Evolutionary conservation across 2,113 vertebrate genomes (phyloP).

Genomic region (Poeciliopsis occidentalis): DNA sequence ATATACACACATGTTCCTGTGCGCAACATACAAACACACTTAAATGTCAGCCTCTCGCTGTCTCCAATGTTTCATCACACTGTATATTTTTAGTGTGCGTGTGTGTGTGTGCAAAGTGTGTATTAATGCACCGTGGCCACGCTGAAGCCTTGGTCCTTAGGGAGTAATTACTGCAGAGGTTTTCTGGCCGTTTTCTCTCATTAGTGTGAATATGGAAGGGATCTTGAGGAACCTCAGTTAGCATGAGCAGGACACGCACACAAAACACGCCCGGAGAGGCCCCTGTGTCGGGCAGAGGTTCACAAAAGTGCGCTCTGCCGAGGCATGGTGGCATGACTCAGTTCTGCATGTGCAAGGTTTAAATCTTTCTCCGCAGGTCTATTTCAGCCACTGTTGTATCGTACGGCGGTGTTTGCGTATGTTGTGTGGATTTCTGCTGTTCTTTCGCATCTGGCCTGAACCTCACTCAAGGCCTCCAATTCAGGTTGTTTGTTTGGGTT

Average conservation of each 20-base stretch:
- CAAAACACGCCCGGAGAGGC: no score
- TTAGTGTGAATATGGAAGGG: no score
- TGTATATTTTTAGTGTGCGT: constrained; percentile 17
- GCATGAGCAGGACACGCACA: no score
- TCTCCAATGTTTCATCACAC: constrained; percentile 33
- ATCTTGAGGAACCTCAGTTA: no score
- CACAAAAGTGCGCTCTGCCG: constrained; percentile 21
- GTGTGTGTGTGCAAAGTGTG: constrained; percentile 11
- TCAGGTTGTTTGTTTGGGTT: constrained; percentile 78
- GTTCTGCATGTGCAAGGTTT: constrained; percentile 44
- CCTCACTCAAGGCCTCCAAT: constrained; percentile 49
- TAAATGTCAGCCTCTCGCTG: constrained; percentile 65
- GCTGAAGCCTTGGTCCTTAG: constrained; percentile 59
- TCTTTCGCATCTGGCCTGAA: constrained; percentile 61
- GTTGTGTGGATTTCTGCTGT: constrained; percentile 66
- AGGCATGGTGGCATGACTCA: constrained; percentile 43
- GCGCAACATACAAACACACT: constrained; percentile 65
- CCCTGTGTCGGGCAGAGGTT: constrained; percentile 35
- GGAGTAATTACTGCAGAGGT: constrained; percentile 73
- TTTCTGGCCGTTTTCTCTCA: no score
- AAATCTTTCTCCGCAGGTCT: constrained; percentile 60
- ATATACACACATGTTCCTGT: constrained; percentile 19
- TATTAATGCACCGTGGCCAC: constrained; percentile 52
- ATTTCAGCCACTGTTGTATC: constrained; percentile 57
- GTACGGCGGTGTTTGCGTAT: constrained; percentile 47